Base-by-base conservation (phyloP, 2,888 invertebrate species). In the Netelia virgata region DNA sequence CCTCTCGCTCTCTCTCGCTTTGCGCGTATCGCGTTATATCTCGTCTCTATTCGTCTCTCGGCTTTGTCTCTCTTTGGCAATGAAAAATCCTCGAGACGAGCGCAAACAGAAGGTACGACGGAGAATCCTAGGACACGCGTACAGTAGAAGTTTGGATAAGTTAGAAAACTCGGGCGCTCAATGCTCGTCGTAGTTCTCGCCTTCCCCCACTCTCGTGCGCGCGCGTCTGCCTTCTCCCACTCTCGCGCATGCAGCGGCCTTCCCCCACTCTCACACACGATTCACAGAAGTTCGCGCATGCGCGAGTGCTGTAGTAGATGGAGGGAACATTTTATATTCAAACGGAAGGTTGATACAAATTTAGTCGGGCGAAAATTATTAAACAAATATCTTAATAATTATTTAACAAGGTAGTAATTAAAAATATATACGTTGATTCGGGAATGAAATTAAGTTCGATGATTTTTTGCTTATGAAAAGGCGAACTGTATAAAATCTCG, bases 81-180 rank as follows among this genome's bases (percentile, higher is more conserved):
- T 64, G 18, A 47, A 79, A 59, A 77, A 63, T 28, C 16, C 50
- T 63, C 59, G 28, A 36, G 36, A 59, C 43, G n/a, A 69, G 68
- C 43, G 64, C 70, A 18, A 76, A 28, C 64, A 64, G 63, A 76
- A 76, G 36, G 59, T 72, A 66, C 66, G 77, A 59, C 43, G 72
- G 43, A 74, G 68, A 57, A 57, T 76, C 41, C 28, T 41, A 41
- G 73, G 10, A 53, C 59, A 55, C 0, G 20, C 1, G 50, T 66
- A 66, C 66, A 66, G 66, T 66, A 14, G 9, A 64, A 16, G 41
- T 41, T 64, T 3, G 36, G n/a, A 41, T 64, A 16, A n/a, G n/a
- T 64, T 64, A 16, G 8, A 64, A 64, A 41, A 47, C 3, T 47
- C 1, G 14, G 14, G 47, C 11, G 5, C 16, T 41, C 23, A 1